phyloP scores from a whole-genome alignment of 2,113 vertebrate genomes.

The Phylloscopus whistleri region DNA sequence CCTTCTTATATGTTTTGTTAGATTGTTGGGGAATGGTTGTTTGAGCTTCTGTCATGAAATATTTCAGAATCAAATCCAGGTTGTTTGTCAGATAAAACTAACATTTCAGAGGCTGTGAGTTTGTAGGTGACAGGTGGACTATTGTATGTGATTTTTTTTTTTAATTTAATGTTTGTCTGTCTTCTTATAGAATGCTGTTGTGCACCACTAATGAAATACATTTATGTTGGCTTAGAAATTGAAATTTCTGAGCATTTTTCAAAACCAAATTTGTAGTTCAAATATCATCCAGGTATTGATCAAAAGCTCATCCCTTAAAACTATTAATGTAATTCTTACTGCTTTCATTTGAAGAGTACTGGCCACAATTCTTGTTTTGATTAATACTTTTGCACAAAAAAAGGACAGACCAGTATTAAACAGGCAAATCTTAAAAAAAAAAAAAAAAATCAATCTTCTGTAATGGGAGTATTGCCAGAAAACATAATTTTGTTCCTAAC shows the following conservation, averaged over 20 bases:
- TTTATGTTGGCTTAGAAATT: background rate
- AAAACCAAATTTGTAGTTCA: background rate
- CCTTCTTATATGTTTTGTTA: background rate
- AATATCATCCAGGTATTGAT: background rate
- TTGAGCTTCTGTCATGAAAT: background rate
- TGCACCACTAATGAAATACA: background rate
- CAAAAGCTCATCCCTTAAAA: background rate
- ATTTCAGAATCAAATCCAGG: constrained; percentile 37
- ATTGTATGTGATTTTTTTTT: background rate
- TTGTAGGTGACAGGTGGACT: background rate
- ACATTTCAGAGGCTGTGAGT: background rate
- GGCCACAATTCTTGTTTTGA: background rate
- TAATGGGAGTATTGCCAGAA: background rate
- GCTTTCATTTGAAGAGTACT: background rate
- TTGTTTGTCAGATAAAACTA: background rate
- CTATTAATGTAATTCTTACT: background rate
- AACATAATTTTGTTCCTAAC: background rate
- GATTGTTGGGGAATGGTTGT: background rate
- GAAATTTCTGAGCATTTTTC: background rate
- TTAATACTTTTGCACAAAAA: background rate
- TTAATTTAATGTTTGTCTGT: background rate
- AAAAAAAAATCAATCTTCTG: too few relatives aligned
- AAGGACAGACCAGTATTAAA: background rate
- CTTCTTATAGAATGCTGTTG: background rate
- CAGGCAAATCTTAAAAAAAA: rapidly evolving